Evolutionary conservation across 2,888 invertebrate species (phyloP).

Genomic region (Eupithecia tripunctaria): DNA sequence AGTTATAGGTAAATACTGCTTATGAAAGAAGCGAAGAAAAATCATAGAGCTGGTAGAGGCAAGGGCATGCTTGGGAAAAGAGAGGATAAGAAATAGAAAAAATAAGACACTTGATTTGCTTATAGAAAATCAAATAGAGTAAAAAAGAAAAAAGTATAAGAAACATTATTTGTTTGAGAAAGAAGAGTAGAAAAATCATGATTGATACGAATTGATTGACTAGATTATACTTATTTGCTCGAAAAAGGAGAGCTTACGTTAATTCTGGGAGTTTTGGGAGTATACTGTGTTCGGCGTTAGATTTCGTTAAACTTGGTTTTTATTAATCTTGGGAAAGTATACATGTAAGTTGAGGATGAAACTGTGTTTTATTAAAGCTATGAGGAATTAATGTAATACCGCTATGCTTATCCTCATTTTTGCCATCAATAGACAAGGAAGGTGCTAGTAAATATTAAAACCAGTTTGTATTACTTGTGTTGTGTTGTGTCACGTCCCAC

Average conservation of each 20-base stretch:
- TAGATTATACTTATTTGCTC: neutral
- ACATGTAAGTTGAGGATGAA: neutral
- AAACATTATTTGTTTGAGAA: neutral
- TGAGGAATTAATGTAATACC: neutral
- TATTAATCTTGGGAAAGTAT: neutral
- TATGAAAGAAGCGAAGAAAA: too few relatives aligned
- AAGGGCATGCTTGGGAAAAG: neutral
- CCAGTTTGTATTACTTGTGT: neutral
- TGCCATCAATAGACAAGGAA: neutral
- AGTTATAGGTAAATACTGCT: too few relatives aligned
- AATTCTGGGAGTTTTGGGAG: neutral
- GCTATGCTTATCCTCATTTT: neutral
- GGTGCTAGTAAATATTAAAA: neutral
- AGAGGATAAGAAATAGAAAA: neutral
- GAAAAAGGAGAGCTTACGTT: neutral
- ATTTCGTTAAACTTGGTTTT: neutral
- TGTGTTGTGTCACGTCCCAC: neutral
- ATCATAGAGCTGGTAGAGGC: too few relatives aligned
- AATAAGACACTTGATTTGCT: conserved; percentile 59
- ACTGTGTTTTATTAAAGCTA: neutral
- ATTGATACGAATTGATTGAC: too few relatives aligned
- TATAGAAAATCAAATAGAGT: neutral
- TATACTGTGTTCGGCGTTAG: neutral
- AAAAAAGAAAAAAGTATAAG: too few relatives aligned
- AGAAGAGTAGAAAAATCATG: neutral